Percentiles rank a stretch among this genome's conserved stretches.
Evolutionary conservation across 92 coral and sea anemone genomes (phyloP).

Genomic region (Epizoanthus ramosus): DNA sequence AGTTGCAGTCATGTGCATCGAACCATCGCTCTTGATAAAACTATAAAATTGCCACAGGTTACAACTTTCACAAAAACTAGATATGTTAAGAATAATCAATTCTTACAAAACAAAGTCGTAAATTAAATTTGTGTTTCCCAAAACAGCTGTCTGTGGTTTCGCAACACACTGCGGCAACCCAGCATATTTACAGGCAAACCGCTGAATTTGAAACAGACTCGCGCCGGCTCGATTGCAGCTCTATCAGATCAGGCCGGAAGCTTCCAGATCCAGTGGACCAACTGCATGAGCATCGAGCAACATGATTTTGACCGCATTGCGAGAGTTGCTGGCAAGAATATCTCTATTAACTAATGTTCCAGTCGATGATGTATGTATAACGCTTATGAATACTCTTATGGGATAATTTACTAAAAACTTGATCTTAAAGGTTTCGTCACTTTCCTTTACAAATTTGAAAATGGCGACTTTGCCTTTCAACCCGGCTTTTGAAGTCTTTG

Average conservation of each 20-base stretch:
- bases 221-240: too few relatives aligned
- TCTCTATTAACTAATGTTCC: conserved; percentile 14
- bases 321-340: conserved; percentile 13
- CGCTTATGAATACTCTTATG: neutral
- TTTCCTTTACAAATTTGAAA: too few relatives aligned
- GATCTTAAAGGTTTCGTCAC: neutral
- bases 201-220: neutral
- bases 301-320: neutral
- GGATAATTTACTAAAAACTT: neutral
- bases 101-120: too few relatives aligned
- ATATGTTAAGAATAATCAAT: too few relatives aligned
- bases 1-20: too few relatives aligned
- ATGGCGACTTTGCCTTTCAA: too few relatives aligned
- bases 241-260: neutral
- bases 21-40: too few relatives aligned
- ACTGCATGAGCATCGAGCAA: neutral
- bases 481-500: too few relatives aligned
- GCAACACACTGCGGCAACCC: neutral
- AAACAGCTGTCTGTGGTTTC: neutral
- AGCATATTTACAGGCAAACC: neutral
- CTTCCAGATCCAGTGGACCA: too few relatives aligned
- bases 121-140: too few relatives aligned
- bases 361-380: conserved; percentile 34
- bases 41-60: too few relatives aligned
- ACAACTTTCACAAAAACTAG: too few relatives aligned